These are phyloP conservation scores for Butastur rufipennis DNA, from an alignment of 2,113 vertebrate species.

Conservation along the genomic window DNA sequence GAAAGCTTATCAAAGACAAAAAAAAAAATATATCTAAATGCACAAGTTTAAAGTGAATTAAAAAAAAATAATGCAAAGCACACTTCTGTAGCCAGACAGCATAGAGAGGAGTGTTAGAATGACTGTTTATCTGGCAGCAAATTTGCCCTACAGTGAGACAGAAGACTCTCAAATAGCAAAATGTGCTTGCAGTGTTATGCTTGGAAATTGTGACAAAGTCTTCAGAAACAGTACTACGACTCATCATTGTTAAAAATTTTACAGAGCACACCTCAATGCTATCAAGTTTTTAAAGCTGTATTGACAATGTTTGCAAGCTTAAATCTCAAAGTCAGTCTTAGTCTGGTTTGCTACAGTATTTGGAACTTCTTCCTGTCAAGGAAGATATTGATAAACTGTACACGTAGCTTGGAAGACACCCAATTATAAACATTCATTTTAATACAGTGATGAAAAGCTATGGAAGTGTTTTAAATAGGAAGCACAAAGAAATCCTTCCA, in stretches of 20 bases:
- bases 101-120: neutral
- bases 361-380: neutral
- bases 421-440: neutral
- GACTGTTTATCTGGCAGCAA: neutral
- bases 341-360: neutral
- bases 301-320: neutral
- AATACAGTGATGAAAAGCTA: neutral
- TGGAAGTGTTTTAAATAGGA: neutral
- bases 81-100: neutral
- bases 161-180: neutral
- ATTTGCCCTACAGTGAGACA: neutral
- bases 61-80: neutral
- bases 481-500: neutral
- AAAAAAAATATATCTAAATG: neutral
- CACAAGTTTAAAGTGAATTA: neutral
- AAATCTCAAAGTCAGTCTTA: neutral
- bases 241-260: neutral
- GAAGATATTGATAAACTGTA: neutral
- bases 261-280: neutral
- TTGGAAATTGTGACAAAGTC: neutral
- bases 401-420: neutral
- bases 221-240: neutral
- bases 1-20: neutral
- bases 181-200: fast-evolving
- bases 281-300: neutral